Conservation (phyloP, 2,113 vertebrate species). For the Dicaeum eximium region DNA sequence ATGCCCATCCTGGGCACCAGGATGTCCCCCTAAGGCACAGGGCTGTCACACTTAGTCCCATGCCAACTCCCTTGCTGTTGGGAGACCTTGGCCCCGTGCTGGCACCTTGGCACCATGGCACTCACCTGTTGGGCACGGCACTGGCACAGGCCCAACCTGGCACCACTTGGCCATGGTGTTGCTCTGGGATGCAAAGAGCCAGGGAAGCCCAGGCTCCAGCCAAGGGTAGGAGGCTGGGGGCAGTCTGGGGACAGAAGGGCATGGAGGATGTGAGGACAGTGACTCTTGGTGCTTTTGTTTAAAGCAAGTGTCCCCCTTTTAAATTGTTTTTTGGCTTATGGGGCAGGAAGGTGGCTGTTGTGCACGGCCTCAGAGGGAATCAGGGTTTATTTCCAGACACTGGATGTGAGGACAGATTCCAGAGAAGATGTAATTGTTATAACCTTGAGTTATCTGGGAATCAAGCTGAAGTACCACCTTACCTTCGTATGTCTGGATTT, state of each 20-base stretch:
- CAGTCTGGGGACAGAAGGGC: neutral
- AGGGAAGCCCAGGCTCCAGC: neutral
- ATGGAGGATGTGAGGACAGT: neutral
- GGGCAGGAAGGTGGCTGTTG: neutral
- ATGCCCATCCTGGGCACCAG: neutral
- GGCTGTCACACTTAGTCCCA: neutral
- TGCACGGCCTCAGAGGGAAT: rapidly evolving
- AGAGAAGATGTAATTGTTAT: neutral
- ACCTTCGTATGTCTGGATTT: neutral
- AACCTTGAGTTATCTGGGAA: neutral
- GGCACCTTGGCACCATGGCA: neutral
- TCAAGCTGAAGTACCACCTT: neutral
- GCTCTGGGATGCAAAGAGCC: neutral
- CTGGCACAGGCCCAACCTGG: neutral
- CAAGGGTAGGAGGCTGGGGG: neutral
- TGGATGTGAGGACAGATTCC: neutral
- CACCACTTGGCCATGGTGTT: rapidly evolving
- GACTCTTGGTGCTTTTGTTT: neutral
- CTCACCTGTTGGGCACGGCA: rapidly evolving
- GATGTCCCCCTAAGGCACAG: neutral
- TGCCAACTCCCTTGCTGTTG: neutral
- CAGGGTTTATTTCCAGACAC: neutral
- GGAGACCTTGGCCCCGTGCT: rapidly evolving
- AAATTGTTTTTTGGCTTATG: neutral
- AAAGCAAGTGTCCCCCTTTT: neutral